Evolutionary conservation across 23 tunicate genomes (phyloP).

Genomic region (Phallusia fumigata): DNA sequence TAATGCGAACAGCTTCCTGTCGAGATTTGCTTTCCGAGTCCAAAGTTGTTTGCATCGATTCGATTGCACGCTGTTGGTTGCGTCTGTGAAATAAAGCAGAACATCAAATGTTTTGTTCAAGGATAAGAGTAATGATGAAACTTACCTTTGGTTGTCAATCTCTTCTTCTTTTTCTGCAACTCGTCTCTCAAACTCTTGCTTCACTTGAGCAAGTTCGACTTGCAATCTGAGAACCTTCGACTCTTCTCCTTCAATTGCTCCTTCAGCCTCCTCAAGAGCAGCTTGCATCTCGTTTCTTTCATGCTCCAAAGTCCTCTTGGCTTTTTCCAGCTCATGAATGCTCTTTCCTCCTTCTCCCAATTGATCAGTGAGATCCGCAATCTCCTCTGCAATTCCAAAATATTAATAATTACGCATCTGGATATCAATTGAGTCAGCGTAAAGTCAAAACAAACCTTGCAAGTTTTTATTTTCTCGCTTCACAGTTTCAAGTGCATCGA

Average conservation of each 20-base stretch:
- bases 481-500: too few relatives aligned
- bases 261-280: slow-evolving; percentile 90
- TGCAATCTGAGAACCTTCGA: slow-evolving; percentile 86
- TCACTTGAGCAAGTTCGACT: slow-evolving; percentile 90
- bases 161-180: slow-evolving; percentile 96
- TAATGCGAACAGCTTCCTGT: slow-evolving; percentile 96
- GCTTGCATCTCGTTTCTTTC: slow-evolving; percentile 97
- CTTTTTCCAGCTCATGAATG: slow-evolving; percentile 93
- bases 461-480: slow-evolving; percentile 97
- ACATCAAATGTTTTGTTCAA: neutral
- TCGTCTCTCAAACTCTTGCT: slow-evolving; percentile 92
- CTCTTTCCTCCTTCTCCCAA: slow-evolving; percentile 98
- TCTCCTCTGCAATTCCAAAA: slow-evolving; percentile 37
- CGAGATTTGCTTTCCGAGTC: slow-evolving; percentile 95
- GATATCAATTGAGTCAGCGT: neutral
- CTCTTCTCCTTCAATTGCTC: slow-evolving; percentile 96
- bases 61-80: slow-evolving; percentile 88
- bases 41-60: slow-evolving; percentile 95
- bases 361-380: slow-evolving; percentile 73
- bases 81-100: slow-evolving; percentile 46
- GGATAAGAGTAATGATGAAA: neutral
- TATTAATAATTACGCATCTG: neutral
- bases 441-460: slow-evolving; percentile 56
- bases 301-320: slow-evolving; percentile 89
- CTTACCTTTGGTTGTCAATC: slow-evolving; percentile 55